phyloP scores from a whole-genome alignment of 1,140 invertebrate genomes.

The Papilio dardanus region DNA sequence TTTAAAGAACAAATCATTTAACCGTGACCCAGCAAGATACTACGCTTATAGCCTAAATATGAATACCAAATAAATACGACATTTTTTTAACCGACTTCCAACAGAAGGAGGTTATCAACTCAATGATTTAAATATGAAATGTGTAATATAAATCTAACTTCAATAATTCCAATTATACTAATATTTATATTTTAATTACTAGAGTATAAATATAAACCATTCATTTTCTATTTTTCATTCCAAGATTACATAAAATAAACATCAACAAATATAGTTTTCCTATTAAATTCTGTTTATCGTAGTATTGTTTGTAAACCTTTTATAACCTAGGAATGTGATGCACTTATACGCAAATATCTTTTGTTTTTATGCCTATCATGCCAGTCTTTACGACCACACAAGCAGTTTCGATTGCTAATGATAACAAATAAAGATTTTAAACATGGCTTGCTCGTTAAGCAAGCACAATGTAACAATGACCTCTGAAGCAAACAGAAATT shows the following conservation, averaged over 20 bases:
- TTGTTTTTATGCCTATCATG: not conserved
- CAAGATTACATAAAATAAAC: not conserved
- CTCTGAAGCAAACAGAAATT: not conserved
- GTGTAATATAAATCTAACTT: too few species aligned
- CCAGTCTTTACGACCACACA: not conserved
- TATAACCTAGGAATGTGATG: not conserved
- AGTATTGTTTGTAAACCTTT: not conserved
- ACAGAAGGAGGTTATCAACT: too few species aligned
- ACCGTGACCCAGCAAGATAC: not conserved
- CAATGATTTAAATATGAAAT: not conserved
- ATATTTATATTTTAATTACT: not conserved
- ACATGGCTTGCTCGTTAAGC: not conserved
- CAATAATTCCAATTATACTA: not conserved
- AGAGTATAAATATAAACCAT: not conserved
- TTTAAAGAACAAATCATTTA: not conserved
- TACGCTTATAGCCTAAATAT: not conserved
- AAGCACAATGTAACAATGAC: conserved; percentile 2
- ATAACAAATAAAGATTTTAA: not conserved
- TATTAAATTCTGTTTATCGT: not conserved
- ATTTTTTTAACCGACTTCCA: too few species aligned
- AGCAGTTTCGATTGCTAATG: not conserved
- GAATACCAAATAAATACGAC: too few species aligned
- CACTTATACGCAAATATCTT: not conserved
- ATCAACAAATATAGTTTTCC: not conserved
- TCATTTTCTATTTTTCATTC: not conserved